Conservation (phyloP, 1,140 invertebrate species). For the Lepidurus packardi region DNA sequence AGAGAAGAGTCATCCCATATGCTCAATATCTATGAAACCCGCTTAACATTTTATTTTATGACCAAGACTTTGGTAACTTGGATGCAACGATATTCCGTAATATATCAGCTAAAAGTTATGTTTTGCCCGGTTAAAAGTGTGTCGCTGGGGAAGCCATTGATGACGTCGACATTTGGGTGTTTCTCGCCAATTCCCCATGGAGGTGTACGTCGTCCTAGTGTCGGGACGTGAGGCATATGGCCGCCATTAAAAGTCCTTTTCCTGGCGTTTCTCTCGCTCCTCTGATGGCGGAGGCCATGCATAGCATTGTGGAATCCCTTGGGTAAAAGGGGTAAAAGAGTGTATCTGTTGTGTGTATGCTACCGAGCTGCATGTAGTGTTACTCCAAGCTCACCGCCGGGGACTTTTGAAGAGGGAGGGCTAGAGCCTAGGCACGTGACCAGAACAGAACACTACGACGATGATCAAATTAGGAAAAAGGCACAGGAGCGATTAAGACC, state of each 20-base stretch:
- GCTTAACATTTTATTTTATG: neutral
- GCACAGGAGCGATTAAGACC: conserved; percentile 16
- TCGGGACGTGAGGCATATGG: conserved; percentile 7
- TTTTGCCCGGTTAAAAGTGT: neutral
- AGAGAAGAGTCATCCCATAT: neutral
- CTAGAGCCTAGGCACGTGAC: neutral
- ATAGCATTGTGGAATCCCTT: conserved; percentile 1
- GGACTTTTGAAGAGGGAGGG: neutral
- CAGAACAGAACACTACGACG: conserved; percentile 13
- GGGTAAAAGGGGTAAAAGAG: conserved; percentile 21
- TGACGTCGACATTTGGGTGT: conserved; percentile 14
- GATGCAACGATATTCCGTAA: neutral
- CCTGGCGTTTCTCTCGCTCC: conserved; percentile 13
- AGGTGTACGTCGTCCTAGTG: conserved; percentile 15
- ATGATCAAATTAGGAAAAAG: conserved; percentile 16
- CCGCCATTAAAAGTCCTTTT: conserved; percentile 18
- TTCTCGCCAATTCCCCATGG: conserved; percentile 5
- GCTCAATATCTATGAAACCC: neutral
- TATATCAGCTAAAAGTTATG: neutral
- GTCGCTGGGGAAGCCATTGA: neutral
- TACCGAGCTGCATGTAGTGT: conserved; percentile 14
- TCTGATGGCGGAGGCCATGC: neutral
- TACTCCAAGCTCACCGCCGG: neutral
- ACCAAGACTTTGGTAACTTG: neutral
- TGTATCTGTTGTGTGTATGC: neutral